These are phyloP conservation scores for Agrypnus murinus DNA, from an alignment of 2,888 invertebrate species.

Conservation along the genomic window DNA sequence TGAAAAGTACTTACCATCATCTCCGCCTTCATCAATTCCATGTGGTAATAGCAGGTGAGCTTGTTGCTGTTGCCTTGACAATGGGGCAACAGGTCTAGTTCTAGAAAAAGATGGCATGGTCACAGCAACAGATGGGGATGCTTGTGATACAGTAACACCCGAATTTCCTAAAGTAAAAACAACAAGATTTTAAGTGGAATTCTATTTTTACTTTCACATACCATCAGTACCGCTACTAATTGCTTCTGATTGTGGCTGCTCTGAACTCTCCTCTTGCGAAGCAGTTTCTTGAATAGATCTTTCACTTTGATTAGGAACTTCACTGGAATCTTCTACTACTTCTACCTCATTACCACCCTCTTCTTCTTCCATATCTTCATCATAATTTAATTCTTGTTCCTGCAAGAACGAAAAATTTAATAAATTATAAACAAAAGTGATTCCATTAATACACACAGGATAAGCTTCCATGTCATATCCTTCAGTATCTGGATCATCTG, in stretches of 20 bases:
- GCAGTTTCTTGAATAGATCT: conserved; percentile 60
- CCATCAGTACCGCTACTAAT: conserved; percentile 85
- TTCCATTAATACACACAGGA: conserved; percentile 35
- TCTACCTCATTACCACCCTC: conserved; percentile 74
- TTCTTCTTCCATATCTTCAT: conserved; percentile 73
- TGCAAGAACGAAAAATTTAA: conserved; percentile 43
- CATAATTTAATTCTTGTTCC: conserved; percentile 73
- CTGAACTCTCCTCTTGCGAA: conserved; percentile 69
- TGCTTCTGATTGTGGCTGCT: conserved; percentile 76
- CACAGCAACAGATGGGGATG: conserved; percentile 65
- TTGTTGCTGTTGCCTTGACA: conserved; percentile 73
- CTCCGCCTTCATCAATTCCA: conserved; percentile 79
- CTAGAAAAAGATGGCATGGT: conserved; percentile 72
- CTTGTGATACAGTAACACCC: conserved; percentile 65
- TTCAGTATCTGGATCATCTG: conserved; percentile 74
- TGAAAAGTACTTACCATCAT: conserved; percentile 72
- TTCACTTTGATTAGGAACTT: conserved; percentile 77
- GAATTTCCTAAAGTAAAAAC: conserved; percentile 54
- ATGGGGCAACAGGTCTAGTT: conserved; percentile 73
- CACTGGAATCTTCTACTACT: conserved; percentile 78
- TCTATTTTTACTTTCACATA: conserved; percentile 61
- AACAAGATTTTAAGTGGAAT: not conserved
- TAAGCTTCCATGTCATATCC: conserved; percentile 74
- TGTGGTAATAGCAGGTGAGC: conserved; percentile 73
- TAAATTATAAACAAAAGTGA: not conserved